Percentiles rank a stretch among this genome's conserved stretches.
phyloP scores from a whole-genome alignment of 2,888 invertebrate genomes.

The Tetramorium bicarinatum region DNA sequence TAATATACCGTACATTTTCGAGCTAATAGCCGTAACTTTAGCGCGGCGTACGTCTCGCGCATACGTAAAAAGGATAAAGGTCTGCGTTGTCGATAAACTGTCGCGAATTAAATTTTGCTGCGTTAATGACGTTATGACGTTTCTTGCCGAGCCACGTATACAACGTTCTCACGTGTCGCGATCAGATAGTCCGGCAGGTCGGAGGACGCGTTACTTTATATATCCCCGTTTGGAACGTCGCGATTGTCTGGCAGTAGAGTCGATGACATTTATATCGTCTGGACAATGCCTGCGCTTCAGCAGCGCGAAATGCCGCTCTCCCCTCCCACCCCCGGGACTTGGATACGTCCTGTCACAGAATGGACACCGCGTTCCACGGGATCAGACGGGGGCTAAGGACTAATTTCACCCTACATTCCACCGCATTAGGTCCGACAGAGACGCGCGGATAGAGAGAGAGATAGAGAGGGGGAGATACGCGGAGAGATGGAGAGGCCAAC shows the following conservation, averaged over 20 bases:
- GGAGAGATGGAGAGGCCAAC: conserved; percentile 6
- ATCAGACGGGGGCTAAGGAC: conserved; percentile 73
- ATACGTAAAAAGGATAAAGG: neutral
- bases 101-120: neutral
- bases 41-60: neutral
- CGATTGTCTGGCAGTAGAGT: conserved; percentile 14
- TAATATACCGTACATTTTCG: conserved; percentile 3
- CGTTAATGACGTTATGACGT: conserved; percentile 22
- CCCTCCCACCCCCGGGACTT: conserved; percentile 20
- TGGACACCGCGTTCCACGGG: conserved; percentile 70
- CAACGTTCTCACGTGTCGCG: neutral
- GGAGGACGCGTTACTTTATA: conserved; percentile 52
- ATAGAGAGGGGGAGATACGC: neutral
- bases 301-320: conserved; percentile 66
- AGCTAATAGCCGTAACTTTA: neutral
- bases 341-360: conserved; percentile 69
- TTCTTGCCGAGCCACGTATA: neutral
- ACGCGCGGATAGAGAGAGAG: neutral
- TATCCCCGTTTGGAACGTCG: conserved; percentile 53
- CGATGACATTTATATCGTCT: conserved; percentile 70
- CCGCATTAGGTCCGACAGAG: conserved; percentile 66
- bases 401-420: conserved; percentile 76
- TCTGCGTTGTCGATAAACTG: conserved; percentile 24
- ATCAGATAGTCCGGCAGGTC: neutral
- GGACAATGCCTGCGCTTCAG: conserved; percentile 63